Conservation (phyloP, 2,888 invertebrate species). For the Chrysomela aeneicollis region DNA sequence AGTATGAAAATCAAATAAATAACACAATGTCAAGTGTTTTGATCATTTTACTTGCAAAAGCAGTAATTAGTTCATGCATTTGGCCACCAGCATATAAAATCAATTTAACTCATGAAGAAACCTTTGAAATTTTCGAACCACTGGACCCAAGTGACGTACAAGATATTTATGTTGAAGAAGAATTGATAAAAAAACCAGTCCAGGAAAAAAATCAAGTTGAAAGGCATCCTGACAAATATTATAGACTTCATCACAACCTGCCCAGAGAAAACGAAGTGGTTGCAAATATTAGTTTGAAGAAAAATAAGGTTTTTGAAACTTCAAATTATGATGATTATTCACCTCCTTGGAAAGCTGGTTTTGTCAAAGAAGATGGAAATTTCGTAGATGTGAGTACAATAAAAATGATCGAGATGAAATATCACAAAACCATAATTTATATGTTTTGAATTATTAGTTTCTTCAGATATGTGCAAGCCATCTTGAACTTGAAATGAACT, state of each 20-base stretch:
- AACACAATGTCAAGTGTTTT: slow-evolving; percentile 4
- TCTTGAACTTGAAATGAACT: too few relatives aligned
- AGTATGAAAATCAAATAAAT: neutral
- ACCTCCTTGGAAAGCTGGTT: slow-evolving; percentile 51
- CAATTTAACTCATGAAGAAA: slow-evolving; percentile 55
- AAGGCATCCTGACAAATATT: slow-evolving; percentile 38
- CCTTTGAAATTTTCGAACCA: slow-evolving; percentile 56
- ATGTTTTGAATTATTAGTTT: too few relatives aligned
- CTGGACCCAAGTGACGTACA: slow-evolving; percentile 56
- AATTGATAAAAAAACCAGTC: slow-evolving; percentile 49
- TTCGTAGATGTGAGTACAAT: slow-evolving; percentile 29
- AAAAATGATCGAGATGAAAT: too few relatives aligned
- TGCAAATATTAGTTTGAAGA: slow-evolving; percentile 23
- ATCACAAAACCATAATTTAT: neutral
- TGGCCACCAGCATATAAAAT: slow-evolving; percentile 59
- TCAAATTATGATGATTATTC: slow-evolving; percentile 47
- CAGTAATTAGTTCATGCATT: slow-evolving; percentile 34
- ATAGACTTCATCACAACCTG: slow-evolving; percentile 36
- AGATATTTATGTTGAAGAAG: slow-evolving; percentile 59
- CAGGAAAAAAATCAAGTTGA: slow-evolving; percentile 30
- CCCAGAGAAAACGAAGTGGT: slow-evolving; percentile 13
- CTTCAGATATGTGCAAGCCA: too few relatives aligned
- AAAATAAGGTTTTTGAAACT: slow-evolving; percentile 39
- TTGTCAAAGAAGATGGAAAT: slow-evolving; percentile 43
- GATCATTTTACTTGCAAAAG: slow-evolving; percentile 7